phyloP scores from a whole-genome alignment of 1,140 invertebrate genomes.

The Chionoecetes opilio region DNA sequence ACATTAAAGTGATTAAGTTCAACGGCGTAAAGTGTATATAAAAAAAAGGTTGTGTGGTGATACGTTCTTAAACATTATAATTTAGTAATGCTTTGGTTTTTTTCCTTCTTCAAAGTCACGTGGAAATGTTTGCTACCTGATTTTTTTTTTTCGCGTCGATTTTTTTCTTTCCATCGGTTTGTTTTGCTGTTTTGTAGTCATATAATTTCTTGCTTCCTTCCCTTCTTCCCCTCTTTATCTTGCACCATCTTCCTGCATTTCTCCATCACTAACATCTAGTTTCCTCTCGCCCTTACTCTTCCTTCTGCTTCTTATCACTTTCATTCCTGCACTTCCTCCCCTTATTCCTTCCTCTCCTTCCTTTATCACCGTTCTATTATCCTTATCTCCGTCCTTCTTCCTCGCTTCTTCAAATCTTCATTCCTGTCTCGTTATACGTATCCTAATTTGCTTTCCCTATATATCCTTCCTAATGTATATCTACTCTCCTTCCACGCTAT shows the following conservation, averaged over 20 bases:
- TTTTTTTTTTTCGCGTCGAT: too few relatives aligned
- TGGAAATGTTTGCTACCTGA: too few relatives aligned
- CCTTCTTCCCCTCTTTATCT: not conserved
- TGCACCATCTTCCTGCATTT: slow-evolving; percentile 1
- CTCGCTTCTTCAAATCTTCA: not conserved
- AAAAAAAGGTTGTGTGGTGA: too few relatives aligned
- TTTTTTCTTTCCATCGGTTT: not conserved
- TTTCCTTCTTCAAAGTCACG: too few relatives aligned
- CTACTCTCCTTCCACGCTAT: not conserved
- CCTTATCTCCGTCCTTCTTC: not conserved
- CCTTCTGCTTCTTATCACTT: not conserved
- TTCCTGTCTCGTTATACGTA: not conserved
- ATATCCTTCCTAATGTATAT: too few relatives aligned
- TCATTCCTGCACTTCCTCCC: slow-evolving; percentile 10
- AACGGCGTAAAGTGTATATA: too few relatives aligned
- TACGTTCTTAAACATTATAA: too few relatives aligned
- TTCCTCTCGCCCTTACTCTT: not conserved
- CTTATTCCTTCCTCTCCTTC: not conserved
- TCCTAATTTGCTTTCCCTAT: too few relatives aligned
- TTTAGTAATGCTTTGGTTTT: too few relatives aligned
- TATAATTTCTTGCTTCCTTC: slow-evolving; percentile 5
- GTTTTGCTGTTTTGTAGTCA: not conserved
- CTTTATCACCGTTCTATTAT: not conserved
- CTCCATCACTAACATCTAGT: slow-evolving; percentile 19
- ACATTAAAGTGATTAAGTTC: too few relatives aligned